These are phyloP conservation scores for Gymnoscopelus microlampas DNA, from an alignment of 2,797 vertebrate species.

Conservation along the genomic window DNA sequence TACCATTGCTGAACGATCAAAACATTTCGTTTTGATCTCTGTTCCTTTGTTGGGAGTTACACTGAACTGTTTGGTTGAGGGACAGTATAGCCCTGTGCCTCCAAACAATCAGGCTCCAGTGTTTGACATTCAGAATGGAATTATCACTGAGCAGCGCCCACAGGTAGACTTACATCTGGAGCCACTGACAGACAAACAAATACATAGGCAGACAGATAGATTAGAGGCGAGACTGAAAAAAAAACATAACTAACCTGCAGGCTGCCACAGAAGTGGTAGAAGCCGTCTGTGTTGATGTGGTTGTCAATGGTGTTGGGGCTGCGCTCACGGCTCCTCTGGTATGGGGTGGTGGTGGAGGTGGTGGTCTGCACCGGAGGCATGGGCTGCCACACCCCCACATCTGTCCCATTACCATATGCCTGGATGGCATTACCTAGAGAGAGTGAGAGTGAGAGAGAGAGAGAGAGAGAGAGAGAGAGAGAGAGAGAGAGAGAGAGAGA, in stretches of 20 bases:
- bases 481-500: no score
- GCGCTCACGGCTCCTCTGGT: constrained; percentile 75
- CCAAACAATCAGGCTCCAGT: no score
- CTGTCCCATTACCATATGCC: constrained; percentile 93
- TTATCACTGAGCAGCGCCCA: no score
- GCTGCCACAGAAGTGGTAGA: constrained; percentile 91
- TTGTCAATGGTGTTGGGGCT: constrained; percentile 81
- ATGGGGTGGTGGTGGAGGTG: constrained; percentile 83
- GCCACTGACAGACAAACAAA: constrained; percentile 3
- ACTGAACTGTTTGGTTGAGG: no score
- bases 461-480: constrained; percentile 5
- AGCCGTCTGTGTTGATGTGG: constrained; percentile 81
- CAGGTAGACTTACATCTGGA: background rate
- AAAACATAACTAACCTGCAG: constrained; percentile 84
- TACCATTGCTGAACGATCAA: background rate
- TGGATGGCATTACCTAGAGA: constrained; percentile 88
- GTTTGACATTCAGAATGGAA: no score
- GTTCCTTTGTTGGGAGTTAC: no score
- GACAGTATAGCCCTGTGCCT: no score
- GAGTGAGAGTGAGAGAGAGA: background rate
- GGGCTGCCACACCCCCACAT: constrained; percentile 89
- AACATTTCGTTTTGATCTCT: no score
- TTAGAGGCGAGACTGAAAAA: background rate
- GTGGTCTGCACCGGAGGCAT: constrained; percentile 86
- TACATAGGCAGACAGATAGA: constrained; percentile 5